Base-by-base conservation (phyloP, 2,113 vertebrate species). In the Phoenicopterus ruber region DNA sequence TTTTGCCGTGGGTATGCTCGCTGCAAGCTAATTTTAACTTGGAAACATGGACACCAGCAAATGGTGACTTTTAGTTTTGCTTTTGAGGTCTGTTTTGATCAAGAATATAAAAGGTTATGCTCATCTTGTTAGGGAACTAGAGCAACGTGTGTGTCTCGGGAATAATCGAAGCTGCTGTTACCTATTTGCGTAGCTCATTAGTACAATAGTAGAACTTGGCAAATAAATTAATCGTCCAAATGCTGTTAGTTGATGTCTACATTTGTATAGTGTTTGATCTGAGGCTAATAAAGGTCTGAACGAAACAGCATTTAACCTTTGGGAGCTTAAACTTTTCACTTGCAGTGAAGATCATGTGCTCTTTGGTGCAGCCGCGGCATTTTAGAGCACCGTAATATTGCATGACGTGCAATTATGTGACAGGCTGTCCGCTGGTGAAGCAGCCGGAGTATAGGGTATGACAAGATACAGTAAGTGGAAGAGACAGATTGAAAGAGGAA, bases 371-470 rank as follows among this genome's bases (percentile, higher is more conserved):
- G 50, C 34, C 6, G 5, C 0, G 0, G 63, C 12, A 0, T 19
- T 82, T 57, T 5, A 28, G 63, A 81, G 31, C 46, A 3, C 25
- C 0, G 0, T 31, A 63, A 10, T 6, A 11, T 2, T 3, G 3
- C 24, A 7, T 40, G 57, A 11, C 0, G 0, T 31, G 47, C 38
- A 72, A 7, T 4, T 42, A 11, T 31, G 28, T 61, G 89, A 59
- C 66, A 25, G 42, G 40, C 58, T 42, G 17, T 36, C 18, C 4
- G 0, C 49, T 26, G n/a, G 31, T 34, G 81, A 36, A 36, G n/a
- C 15, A 31, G 24, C 66, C 82, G 63, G 18, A n/a, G 36, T n/a
- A 69, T 9, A 29, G 31, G 24, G 40, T 18, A 32, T 78, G 87
- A 74, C 61, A 69, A 55, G 70, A 32, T 32, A 9, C 36, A 29